Evolutionary conservation across 2,797 vertebrate genomes (phyloP).

Genomic region (Tinamus major): DNA sequence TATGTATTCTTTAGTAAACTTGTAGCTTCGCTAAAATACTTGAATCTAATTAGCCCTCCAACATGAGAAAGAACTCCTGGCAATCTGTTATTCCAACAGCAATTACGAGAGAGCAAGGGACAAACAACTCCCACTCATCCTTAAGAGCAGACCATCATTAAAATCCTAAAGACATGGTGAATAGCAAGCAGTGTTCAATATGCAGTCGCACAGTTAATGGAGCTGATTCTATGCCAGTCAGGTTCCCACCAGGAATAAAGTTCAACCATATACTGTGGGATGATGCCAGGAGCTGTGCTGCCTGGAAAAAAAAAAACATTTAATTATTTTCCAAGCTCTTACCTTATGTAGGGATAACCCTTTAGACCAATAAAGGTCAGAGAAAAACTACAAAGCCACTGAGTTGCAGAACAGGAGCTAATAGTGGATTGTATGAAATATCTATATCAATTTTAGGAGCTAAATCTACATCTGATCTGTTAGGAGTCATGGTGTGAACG

Average conservation of each 20-base stretch:
- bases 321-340: background rate
- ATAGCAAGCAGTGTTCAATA: constrained; percentile 25
- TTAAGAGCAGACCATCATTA: constrained; percentile 7
- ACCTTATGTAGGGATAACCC: background rate
- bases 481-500: background rate
- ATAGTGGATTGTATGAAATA: background rate
- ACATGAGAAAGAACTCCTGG: background rate
- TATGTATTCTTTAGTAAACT: background rate
- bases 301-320: background rate
- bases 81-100: background rate
- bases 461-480: background rate
- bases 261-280: background rate
- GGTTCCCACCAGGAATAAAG: background rate
- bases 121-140: background rate
- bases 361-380: background rate
- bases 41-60: background rate
- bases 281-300: background rate
- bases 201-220: background rate
- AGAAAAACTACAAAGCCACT: background rate
- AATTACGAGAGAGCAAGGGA: background rate
- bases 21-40: background rate
- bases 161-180: background rate
- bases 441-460: background rate
- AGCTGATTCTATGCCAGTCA: background rate
- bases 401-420: background rate